phyloP scores from a whole-genome alignment of 1,140 invertebrate species.

The Anagrus nilaparvatae region DNA sequence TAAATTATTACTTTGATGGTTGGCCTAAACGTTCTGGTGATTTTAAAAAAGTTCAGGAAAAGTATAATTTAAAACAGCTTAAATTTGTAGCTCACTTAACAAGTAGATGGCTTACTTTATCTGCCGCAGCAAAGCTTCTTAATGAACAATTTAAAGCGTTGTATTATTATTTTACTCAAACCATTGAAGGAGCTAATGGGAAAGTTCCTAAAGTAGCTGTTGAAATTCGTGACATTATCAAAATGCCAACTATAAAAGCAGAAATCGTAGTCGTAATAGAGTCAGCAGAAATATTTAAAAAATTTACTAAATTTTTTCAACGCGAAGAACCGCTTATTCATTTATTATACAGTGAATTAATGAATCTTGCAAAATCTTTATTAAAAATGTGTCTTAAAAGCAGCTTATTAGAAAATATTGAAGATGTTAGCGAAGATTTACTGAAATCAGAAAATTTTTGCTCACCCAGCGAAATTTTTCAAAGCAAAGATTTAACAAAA shows the following conservation, averaged over 20 bases:
- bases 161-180: neutral
- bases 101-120: neutral
- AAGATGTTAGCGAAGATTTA: too few relatives aligned
- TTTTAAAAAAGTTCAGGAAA: too few relatives aligned
- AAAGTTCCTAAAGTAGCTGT: neutral
- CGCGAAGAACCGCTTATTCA: neutral
- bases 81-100: neutral
- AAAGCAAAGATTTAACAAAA: too few relatives aligned
- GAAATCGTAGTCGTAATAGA: neutral
- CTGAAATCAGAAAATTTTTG: too few relatives aligned
- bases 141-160: neutral
- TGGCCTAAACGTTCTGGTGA: constrained; percentile 14
- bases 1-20: constrained; percentile 20
- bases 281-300: neutral
- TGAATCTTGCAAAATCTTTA: too few relatives aligned
- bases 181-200: neutral
- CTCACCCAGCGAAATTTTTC: too few relatives aligned
- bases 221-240: neutral
- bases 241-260: neutral
- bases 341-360: neutral
- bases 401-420: too few relatives aligned
- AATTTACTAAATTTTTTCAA: neutral
- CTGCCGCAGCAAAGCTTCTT: neutral
- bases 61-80: constrained; percentile 17
- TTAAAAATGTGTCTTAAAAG: too few relatives aligned